These are phyloP conservation scores for Sakesphorus luctuosus DNA, from an alignment of 2,113 vertebrate genomes.

Conservation along the genomic window DNA sequence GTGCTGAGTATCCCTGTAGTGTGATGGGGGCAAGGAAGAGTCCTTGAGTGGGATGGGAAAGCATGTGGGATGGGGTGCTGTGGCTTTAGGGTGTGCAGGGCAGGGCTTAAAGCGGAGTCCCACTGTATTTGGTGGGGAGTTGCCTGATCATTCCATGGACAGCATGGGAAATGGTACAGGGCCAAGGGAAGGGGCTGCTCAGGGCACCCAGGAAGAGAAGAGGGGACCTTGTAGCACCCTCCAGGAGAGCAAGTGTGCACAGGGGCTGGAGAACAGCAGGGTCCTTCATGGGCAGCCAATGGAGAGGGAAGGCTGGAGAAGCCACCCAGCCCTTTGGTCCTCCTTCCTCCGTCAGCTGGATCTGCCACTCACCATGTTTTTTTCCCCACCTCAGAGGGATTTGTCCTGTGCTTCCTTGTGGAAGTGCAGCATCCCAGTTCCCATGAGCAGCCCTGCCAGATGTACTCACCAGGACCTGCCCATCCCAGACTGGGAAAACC, in stretches of 20 bases:
- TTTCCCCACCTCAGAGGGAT: not conserved
- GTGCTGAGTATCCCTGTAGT: not conserved
- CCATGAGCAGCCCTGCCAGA: not conserved
- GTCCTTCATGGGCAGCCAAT: not conserved
- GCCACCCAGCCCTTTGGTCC: not conserved
- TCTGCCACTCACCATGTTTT: not conserved
- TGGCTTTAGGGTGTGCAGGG: not conserved
- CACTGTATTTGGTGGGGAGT: not conserved
- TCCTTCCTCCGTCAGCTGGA: rapidly evolving
- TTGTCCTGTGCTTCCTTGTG: not conserved
- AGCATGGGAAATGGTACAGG: not conserved
- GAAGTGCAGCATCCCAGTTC: not conserved
- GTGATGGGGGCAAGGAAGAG: rapidly evolving
- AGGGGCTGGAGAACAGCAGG: rapidly evolving
- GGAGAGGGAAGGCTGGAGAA: not conserved
- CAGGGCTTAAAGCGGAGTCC: not conserved
- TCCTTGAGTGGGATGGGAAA: not conserved
- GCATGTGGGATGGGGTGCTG: rapidly evolving
- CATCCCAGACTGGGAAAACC: not conserved
- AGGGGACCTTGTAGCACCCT: not conserved
- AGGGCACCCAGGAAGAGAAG: not conserved
- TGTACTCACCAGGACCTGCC: not conserved
- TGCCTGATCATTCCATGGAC: not conserved
- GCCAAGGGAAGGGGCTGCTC: not conserved
- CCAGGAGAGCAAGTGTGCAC: rapidly evolving